Conservation (phyloP, 2,888 invertebrate genomes). For the Epicampocera succincta region DNA sequence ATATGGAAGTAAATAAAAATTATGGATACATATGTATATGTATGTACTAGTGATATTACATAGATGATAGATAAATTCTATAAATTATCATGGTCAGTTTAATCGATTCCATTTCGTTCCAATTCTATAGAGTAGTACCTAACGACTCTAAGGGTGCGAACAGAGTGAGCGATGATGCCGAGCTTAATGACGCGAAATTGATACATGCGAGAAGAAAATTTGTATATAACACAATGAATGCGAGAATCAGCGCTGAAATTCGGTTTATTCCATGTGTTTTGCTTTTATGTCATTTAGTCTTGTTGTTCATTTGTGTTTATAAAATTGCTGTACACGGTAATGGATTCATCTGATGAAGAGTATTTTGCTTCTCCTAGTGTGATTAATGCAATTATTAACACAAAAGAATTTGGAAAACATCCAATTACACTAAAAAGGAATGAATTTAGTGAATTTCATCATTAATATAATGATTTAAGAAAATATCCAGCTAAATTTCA, state of each 20-base stretch:
- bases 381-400: constrained; percentile 44
- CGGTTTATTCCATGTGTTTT: constrained; percentile 41
- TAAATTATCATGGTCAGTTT: too few species aligned
- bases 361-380: constrained; percentile 40
- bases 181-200: too few species aligned
- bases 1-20: too few species aligned
- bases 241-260: constrained; percentile 24
- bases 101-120: too few species aligned
- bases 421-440: constrained; percentile 40
- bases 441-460: constrained; percentile 53
- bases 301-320: constrained; percentile 45
- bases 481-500: constrained; percentile 49
- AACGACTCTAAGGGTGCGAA: too few species aligned
- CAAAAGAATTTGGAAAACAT: neutral
- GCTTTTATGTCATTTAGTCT: constrained; percentile 13
- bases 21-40: too few species aligned
- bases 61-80: too few species aligned
- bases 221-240: constrained; percentile 1
- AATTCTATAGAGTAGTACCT: too few species aligned
- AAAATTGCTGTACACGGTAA: constrained; percentile 31
- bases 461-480: constrained; percentile 53
- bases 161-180: too few species aligned
- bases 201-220: too few species aligned
- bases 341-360: constrained; percentile 43
- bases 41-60: too few species aligned